Evolutionary conservation across 2,797 vertebrate species (phyloP), one percentile per base, ranked within the genome.

Genomic region (Neostethus bicornis): DNA sequence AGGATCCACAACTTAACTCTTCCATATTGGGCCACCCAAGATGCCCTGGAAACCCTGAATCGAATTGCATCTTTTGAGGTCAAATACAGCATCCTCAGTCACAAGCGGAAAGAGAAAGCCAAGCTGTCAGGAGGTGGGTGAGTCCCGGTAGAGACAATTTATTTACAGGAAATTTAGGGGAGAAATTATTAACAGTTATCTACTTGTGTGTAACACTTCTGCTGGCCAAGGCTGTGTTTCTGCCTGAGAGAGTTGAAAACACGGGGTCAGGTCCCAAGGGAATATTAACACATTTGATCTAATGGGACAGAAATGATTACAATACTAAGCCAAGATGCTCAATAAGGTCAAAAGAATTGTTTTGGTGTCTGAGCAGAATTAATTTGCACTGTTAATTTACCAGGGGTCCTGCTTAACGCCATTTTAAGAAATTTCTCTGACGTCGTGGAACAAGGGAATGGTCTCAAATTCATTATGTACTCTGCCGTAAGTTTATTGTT

Each of bases 111-210:
- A 81, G 94, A 95, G 77, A 96, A 96, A 79, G 92, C 93, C 57
- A 86, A 92, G 70, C 90, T 96, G 46, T 93, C 94, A 5, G 95
- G 95, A 84, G 95, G 94, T 96, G 87, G 92, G 86, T 32, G 48
- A 57, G 35, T 69, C 61, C 54, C 34, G 58, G 60, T 39, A 58
- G 52, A 70, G 23, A 29, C 28, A 38, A 61, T 75, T 78, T 14
- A 65, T 72, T 67, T 58, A 44, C 59, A 66, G 49, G 35, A 35
- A 8, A 35, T 12, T 47, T 58, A 34, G 49, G 62, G 31, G 44
- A 55, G 56, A 63, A 62, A 32, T 45, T 16, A 38, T 23, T 20
- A 34, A 13, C 34, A 2, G 11, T 11, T 7, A 12, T 35, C 11
- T 23, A 29, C n/a, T n/a, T 46, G 50, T 48, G 19, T 79, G 31